Conservation (phyloP, 2,888 invertebrate genomes). For the Acleris cristana region DNA sequence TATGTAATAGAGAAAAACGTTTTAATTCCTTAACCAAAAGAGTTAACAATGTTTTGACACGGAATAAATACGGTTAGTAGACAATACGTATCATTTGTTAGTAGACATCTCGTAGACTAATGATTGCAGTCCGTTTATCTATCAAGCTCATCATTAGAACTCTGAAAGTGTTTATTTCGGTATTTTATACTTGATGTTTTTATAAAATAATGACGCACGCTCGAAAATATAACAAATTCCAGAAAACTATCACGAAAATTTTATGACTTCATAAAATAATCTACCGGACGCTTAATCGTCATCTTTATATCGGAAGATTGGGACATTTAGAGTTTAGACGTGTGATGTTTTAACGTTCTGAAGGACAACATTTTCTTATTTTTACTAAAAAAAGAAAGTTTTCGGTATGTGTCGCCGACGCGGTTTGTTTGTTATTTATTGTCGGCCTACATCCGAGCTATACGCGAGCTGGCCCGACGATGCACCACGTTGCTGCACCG, state of each 20-base stretch:
- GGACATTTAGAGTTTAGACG: conserved; percentile 33
- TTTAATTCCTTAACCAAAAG: neutral
- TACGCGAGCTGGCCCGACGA: conserved; percentile 53
- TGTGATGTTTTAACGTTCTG: conserved; percentile 27
- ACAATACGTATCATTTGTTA: conserved; percentile 19
- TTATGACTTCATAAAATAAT: conserved; percentile 50
- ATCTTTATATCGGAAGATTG: conserved; percentile 34
- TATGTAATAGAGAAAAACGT: neutral
- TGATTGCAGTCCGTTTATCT: conserved; percentile 51
- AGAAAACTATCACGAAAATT: conserved; percentile 60
- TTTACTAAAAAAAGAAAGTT: neutral
- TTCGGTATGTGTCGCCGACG: conserved; percentile 6
- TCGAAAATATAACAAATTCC: conserved; percentile 56
- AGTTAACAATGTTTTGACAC: neutral
- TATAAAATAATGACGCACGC: conserved; percentile 68
- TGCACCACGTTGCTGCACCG: conserved; percentile 67
- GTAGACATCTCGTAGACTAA: conserved; percentile 41
- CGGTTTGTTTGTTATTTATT: conserved; percentile 58
- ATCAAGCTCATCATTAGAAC: conserved; percentile 59
- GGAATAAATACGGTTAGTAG: neutral
- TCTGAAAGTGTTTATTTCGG: conserved; percentile 63
- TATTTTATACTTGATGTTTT: conserved; percentile 57
- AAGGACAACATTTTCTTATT: conserved; percentile 10
- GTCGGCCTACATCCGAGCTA: conserved; percentile 60
- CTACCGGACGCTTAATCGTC: conserved; percentile 34